phyloP scores from a whole-genome alignment of 2,113 vertebrate genomes.

The Sinocyclocheilus anshuiensis region DNA sequence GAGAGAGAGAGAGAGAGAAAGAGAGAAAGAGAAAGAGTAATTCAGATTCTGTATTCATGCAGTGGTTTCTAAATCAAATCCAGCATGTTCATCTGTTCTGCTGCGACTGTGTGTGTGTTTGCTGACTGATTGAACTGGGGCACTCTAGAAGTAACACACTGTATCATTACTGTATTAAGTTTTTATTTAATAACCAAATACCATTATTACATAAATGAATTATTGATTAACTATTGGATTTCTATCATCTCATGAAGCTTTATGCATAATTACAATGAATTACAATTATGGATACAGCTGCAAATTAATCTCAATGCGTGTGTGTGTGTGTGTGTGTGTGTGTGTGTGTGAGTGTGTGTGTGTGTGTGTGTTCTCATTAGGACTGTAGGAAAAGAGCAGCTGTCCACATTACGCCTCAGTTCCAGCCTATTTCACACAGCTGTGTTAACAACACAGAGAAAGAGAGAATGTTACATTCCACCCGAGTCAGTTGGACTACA shows the following conservation, averaged over 20 bases:
- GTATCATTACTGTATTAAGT: constrained; percentile 27
- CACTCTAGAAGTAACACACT: constrained; percentile 2
- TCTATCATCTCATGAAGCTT: constrained; percentile 20
- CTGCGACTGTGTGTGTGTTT: constrained; percentile 21
- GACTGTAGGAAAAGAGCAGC: constrained; percentile 52
- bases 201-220: constrained; percentile 27
- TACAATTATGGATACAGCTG: constrained; percentile 16
- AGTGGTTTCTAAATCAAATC: constrained; percentile 51
- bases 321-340: constrained; percentile 27
- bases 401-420: constrained; percentile 60
- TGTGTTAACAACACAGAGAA: constrained; percentile 54
- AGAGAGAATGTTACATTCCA: constrained; percentile 39
- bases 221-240: constrained; percentile 32
- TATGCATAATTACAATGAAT: neutral
- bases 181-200: constrained; percentile 42
- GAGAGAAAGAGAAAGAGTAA: neutral
- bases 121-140: constrained; percentile 33
- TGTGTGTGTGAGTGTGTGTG: neutral
- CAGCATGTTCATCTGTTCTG: constrained; percentile 47
- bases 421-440: constrained; percentile 61
- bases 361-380: constrained; percentile 49
- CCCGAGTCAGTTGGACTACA: constrained; percentile 35
- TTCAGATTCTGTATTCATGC: constrained; percentile 29
- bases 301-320: constrained; percentile 29
- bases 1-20: neutral